Percentiles rank a stretch among this genome's conserved stretches.
These are phyloP conservation scores for Napeogenes inachia DNA, from an alignment of 2,888 invertebrate species.

Conservation along the genomic window DNA sequence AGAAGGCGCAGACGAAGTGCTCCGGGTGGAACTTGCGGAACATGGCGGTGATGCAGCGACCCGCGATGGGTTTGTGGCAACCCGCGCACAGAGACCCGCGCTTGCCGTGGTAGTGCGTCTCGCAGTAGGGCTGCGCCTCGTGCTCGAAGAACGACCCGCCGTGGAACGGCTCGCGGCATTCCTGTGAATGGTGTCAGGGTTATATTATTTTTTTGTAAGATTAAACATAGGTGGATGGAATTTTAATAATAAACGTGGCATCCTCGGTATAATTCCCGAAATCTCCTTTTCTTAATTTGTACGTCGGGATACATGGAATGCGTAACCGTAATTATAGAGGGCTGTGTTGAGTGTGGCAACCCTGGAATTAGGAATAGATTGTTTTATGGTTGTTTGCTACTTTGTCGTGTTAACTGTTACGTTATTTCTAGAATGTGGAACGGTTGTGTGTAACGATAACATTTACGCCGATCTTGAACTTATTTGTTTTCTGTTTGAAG, in stretches of 20 bases:
- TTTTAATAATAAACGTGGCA: no score
- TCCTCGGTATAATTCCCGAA: no score
- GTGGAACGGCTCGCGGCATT: conserved; percentile 97
- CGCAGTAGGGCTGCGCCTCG: conserved; percentile 98
- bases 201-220: not conserved
- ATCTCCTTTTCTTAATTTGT: no score
- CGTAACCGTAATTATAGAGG: not conserved
- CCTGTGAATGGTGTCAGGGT: conserved; percentile 78
- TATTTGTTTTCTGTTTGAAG: no score
- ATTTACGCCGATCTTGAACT: no score
- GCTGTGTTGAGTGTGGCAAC: not conserved
- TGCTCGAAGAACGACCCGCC: conserved; percentile 99
- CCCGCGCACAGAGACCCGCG: conserved; percentile 98
- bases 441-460: no score
- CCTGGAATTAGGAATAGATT: not conserved
- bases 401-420: no score
- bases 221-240: no score
- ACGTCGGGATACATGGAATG: no score
- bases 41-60: conserved; percentile 99
- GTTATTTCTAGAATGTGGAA: no score
- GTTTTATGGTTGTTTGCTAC: not conserved
- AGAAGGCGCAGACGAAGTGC: conserved; percentile 99
- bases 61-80: conserved; percentile 98
- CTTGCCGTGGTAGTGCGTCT: conserved; percentile 98
- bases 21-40: conserved; percentile 99